A percentile compares a stretch with the other conserved stretches of the same genome.
phyloP scores from a whole-genome alignment of 2,888 invertebrate species.

The Halictus quadricinctus region DNA sequence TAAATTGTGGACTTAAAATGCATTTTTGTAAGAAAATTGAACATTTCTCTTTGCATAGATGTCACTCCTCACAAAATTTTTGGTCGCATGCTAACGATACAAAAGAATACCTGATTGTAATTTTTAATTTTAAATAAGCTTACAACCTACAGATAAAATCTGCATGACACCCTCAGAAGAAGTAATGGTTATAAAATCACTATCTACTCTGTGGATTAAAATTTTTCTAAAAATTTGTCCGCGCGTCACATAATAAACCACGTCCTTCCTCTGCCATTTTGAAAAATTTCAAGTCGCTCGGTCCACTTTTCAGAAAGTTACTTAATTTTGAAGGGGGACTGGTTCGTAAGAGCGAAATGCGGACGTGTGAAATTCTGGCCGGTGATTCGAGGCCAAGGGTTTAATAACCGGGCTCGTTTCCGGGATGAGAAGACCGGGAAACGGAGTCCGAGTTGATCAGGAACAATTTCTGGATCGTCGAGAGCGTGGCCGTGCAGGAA shows the following conservation, averaged over 20 bases:
- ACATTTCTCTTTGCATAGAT: too few species aligned
- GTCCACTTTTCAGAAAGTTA: not conserved
- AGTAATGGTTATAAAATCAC: not conserved
- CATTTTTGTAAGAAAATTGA: too few species aligned
- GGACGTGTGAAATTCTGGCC: not conserved
- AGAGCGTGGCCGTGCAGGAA: not conserved
- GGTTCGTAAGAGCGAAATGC: not conserved
- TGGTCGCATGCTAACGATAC: too few species aligned
- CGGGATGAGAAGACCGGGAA: not conserved
- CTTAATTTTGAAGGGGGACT: not conserved
- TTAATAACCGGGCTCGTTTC: slow-evolving; percentile 4
- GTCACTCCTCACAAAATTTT: too few species aligned
- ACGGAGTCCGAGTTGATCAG: not conserved
- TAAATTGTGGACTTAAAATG: too few species aligned
- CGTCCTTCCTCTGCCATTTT: not conserved
- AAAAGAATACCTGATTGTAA: too few species aligned
- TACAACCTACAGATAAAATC: too few species aligned
- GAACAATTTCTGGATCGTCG: not conserved
- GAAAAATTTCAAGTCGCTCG: not conserved
- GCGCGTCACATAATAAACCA: not conserved
- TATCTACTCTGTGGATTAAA: not conserved
- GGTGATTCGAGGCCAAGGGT: slow-evolving; percentile 1
- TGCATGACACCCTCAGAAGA: too few species aligned
- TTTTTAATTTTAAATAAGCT: too few species aligned
- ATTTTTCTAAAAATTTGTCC: not conserved